These are phyloP conservation scores for Nanger granti DNA, from an alignment of 2,113 vertebrate genomes.

Conservation along the genomic window DNA sequence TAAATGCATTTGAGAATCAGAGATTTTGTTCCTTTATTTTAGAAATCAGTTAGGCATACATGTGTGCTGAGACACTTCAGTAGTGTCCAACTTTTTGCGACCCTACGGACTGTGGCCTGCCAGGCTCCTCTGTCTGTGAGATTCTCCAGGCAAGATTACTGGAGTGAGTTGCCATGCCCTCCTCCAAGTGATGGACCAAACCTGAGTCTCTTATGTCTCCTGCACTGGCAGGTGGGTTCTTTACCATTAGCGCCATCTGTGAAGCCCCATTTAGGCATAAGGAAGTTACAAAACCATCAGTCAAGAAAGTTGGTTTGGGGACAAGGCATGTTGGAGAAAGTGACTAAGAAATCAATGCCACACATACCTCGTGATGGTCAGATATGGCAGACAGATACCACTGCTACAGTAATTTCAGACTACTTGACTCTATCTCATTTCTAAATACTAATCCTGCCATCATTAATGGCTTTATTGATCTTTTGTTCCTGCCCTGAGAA, in stretches of 20 bases:
- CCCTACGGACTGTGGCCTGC: neutral
- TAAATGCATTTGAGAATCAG: neutral
- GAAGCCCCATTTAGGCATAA: neutral
- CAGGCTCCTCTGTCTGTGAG: neutral
- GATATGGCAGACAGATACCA: neutral
- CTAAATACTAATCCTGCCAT: neutral
- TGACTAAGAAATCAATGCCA: neutral
- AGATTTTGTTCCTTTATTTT: neutral
- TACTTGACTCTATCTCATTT: conserved; percentile 9
- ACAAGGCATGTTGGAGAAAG: neutral
- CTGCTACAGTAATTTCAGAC: neutral
- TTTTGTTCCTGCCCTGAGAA: conserved; percentile 19
- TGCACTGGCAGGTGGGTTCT: neutral
- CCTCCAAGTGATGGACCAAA: neutral
- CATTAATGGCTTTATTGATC: neutral
- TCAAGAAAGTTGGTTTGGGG: neutral
- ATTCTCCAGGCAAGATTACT: neutral
- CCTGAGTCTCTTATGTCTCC: neutral
- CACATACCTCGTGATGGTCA: neutral
- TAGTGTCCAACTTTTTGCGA: neutral
- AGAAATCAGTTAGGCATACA: neutral
- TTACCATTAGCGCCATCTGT: neutral
- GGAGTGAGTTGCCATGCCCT: neutral
- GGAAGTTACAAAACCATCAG: neutral
- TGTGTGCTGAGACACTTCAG: neutral